Percentiles rank a stretch among this genome's conserved stretches.
Conservation (phyloP, 1,140 invertebrate genomes). For the Chlorops oryzae region DNA sequence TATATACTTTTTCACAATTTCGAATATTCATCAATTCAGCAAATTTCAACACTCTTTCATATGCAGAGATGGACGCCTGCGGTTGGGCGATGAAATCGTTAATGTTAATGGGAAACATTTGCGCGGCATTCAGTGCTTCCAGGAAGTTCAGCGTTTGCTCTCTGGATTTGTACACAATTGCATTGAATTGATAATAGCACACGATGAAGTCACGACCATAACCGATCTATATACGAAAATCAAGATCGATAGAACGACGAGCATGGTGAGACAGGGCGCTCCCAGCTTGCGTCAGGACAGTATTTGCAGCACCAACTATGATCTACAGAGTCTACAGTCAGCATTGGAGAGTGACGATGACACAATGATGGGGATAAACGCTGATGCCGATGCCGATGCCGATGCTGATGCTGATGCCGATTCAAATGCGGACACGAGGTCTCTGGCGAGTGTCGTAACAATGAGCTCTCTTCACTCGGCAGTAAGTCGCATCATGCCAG, state of each 20-base stretch:
- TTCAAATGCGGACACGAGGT: slow-evolving; percentile 28
- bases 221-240: slow-evolving; percentile 46
- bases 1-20: neutral
- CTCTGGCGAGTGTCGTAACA: slow-evolving; percentile 34
- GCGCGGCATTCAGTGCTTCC: slow-evolving; percentile 63
- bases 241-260: slow-evolving; percentile 38
- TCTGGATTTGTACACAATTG: slow-evolving; percentile 47
- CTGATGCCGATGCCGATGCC: slow-evolving; percentile 4
- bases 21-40: neutral
- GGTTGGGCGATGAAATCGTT: slow-evolving; percentile 77
- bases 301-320: slow-evolving; percentile 27
- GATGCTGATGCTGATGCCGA: slow-evolving; percentile 17
- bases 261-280: slow-evolving; percentile 18
- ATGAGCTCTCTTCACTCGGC: slow-evolving; percentile 16
- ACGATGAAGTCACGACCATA: slow-evolving; percentile 48
- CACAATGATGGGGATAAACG: slow-evolving; percentile 2
- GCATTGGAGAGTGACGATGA: slow-evolving; percentile 19
- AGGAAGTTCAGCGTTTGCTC: slow-evolving; percentile 52
- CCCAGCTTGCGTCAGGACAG: no score
- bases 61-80: slow-evolving; percentile 69
- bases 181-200: slow-evolving; percentile 58
- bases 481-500: slow-evolving; percentile 17
- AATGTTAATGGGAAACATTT: slow-evolving; percentile 78
- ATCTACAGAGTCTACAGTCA: slow-evolving; percentile 33
- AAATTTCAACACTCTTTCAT: neutral